These are phyloP conservation scores for Lethrus apterus DNA, from an alignment of 1,140 invertebrate genomes.

Conservation along the genomic window DNA sequence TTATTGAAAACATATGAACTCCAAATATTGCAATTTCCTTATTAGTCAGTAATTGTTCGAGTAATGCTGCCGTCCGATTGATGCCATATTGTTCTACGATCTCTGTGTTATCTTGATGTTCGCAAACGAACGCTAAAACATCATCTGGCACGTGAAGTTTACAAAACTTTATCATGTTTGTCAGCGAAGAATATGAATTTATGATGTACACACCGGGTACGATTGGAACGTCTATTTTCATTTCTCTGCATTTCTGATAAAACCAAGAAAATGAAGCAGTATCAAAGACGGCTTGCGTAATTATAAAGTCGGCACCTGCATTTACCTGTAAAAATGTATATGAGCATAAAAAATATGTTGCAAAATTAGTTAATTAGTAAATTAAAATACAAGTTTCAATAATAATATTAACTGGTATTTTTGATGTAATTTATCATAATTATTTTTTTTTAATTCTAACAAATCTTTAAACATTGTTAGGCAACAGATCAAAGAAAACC, in stretches of 20 bases:
- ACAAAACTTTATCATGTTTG: constrained; percentile 24
- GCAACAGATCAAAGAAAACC: too few species aligned
- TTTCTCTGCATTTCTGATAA: constrained; percentile 31
- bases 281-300: constrained; percentile 44
- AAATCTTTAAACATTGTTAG: too few species aligned
- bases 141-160: constrained; percentile 20
- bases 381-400: background rate
- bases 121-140: constrained; percentile 17
- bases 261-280: constrained; percentile 30
- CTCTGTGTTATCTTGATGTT: constrained; percentile 13
- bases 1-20: too few species aligned
- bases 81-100: constrained; percentile 19
- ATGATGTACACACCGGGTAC: constrained; percentile 39
- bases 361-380: background rate
- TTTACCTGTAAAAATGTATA: constrained; percentile 10
- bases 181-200: constrained; percentile 13
- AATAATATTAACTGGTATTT: too few species aligned
- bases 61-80: too few species aligned
- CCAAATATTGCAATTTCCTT: too few species aligned
- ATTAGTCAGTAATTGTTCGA: too few species aligned
- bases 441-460: too few species aligned
- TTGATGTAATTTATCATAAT: too few species aligned
- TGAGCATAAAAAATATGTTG: too few species aligned
- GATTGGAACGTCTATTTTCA: constrained; percentile 20
- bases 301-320: constrained; percentile 40